Evolutionary conservation across 1,140 invertebrate genomes (phyloP).

Genomic region (Octopus sinensis): DNA sequence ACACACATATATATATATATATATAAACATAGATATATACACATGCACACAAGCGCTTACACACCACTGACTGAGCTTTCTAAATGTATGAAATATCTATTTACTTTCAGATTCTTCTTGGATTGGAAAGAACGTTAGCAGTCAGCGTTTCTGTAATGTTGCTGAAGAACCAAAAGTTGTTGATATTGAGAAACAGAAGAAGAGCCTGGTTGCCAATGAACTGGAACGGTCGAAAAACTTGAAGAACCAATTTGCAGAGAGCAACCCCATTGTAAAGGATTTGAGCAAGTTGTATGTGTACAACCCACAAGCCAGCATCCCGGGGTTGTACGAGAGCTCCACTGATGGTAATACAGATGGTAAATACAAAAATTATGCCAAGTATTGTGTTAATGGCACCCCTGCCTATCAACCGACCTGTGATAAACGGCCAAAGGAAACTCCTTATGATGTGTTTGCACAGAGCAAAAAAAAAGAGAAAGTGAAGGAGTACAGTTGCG

Average conservation of each 20-base stretch:
- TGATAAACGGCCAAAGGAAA: neutral
- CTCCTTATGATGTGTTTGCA: neutral
- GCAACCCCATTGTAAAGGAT: neutral
- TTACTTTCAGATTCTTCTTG: neutral
- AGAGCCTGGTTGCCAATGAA: too few relatives aligned
- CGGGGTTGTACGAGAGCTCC: neutral
- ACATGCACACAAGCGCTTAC: too few relatives aligned
- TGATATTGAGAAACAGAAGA: too few relatives aligned
- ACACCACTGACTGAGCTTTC: too few relatives aligned
- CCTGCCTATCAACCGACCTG: neutral
- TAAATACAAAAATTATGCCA: neutral
- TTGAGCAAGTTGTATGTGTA: neutral
- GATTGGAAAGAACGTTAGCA: neutral
- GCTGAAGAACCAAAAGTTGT: too few relatives aligned
- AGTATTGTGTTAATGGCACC: neutral
- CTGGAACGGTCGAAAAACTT: too few relatives aligned
- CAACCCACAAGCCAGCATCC: neutral
- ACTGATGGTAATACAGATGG: neutral
- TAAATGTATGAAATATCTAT: neutral
- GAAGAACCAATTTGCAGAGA: too few relatives aligned
- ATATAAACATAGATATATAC: too few relatives aligned
- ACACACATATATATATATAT: too few relatives aligned
- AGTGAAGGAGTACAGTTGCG: neutral
- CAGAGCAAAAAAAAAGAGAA: neutral
- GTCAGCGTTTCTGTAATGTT: neutral